Evolutionary conservation across 30 jellyfish, hydroid and myxozoan species (phyloP).

Genomic region (Catostylus mosaicus): DNA sequence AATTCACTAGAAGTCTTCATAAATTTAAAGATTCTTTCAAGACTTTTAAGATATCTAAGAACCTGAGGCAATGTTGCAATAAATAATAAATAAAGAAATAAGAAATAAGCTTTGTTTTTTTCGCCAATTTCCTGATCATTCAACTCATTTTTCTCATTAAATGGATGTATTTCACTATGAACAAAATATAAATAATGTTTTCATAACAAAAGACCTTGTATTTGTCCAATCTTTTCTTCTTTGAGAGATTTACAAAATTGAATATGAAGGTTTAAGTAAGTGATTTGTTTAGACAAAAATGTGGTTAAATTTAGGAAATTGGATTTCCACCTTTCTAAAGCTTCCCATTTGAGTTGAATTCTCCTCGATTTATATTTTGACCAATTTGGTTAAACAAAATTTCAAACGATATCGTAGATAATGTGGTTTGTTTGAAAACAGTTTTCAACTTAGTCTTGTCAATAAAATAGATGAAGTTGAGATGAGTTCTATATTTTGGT

Average conservation of each 20-base stretch:
- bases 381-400: not conserved
- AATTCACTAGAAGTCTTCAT: too few relatives aligned
- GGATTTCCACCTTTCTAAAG: not conserved
- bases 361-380: not conserved
- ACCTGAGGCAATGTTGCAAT: too few relatives aligned
- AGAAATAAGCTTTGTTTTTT: too few relatives aligned
- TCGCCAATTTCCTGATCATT: too few relatives aligned
- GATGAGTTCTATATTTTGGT: too few relatives aligned
- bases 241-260: not conserved
- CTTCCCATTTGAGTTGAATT: not conserved
- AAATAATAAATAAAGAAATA: too few relatives aligned
- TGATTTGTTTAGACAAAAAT: slow-evolving; percentile 2
- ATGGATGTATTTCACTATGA: not conserved
- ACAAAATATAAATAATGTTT: not conserved
- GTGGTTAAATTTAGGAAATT: slow-evolving; percentile 6
- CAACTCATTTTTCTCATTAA: not conserved
- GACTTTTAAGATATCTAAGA: too few relatives aligned
- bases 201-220: not conserved
- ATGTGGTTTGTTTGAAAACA: not conserved
- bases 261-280: not conserved
- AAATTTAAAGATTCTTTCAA: too few relatives aligned
- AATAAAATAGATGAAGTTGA: too few relatives aligned
- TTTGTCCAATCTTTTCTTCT: not conserved
- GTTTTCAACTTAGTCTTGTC: not conserved
- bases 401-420: not conserved